phyloP scores from a whole-genome alignment of 2,888 invertebrate species.

The Dysmachus trigonus region DNA sequence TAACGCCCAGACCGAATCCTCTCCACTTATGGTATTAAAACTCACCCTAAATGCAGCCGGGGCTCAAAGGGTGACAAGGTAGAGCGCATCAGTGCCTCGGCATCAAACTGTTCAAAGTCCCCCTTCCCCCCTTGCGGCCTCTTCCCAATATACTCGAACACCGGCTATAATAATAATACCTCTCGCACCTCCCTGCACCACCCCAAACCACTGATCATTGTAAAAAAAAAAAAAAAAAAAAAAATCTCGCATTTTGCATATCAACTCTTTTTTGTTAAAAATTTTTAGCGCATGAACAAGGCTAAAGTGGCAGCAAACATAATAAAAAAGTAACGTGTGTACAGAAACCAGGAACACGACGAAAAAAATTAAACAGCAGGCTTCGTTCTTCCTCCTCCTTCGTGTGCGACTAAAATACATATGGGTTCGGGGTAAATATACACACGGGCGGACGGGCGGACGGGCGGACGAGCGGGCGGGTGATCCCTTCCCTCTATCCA shows the following conservation, averaged over 20 bases:
- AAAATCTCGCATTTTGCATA: constrained; percentile 38
- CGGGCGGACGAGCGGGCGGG: too few relatives aligned
- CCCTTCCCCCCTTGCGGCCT: background rate
- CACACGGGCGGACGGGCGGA: too few relatives aligned
- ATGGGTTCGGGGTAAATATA: constrained; percentile 10
- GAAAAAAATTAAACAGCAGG: constrained; percentile 42
- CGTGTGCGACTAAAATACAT: constrained; percentile 17
- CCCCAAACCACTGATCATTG: constrained; percentile 3
- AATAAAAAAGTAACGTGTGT: constrained; percentile 46
- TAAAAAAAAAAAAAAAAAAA: background rate
- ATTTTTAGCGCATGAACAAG: constrained; percentile 49
- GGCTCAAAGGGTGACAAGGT: constrained; percentile 33
- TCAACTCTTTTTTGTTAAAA: constrained; percentile 45
- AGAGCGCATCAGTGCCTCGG: constrained; percentile 17
- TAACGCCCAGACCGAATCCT: constrained; percentile 20
- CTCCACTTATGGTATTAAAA: constrained; percentile 38
- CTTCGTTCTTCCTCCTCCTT: constrained; percentile 23
- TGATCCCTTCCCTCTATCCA: background rate
- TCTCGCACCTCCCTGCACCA: background rate
- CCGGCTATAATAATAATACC: constrained; percentile 23
- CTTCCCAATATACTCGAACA: background rate
- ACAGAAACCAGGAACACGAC: constrained; percentile 33
- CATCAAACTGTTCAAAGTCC: constrained; percentile 20
- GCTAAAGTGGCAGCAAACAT: constrained; percentile 43
- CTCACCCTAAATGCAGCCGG: constrained; percentile 17